These are phyloP conservation scores for Craniophora ligustri DNA, from an alignment of 2,888 invertebrate genomes.

Conservation along the genomic window DNA sequence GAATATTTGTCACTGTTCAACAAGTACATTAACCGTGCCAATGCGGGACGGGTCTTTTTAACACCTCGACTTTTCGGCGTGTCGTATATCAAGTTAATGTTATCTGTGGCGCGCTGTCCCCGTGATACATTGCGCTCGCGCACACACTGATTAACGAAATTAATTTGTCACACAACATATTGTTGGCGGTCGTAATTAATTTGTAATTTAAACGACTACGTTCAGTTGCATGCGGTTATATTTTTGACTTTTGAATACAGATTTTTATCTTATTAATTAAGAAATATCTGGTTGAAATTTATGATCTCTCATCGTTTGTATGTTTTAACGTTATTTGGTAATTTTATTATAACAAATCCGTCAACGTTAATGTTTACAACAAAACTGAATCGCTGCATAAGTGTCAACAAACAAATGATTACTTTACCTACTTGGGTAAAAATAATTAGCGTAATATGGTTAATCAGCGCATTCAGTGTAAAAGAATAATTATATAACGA, in stretches of 20 bases:
- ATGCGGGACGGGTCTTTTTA: constrained; percentile 65
- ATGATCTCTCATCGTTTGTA: constrained; percentile 3
- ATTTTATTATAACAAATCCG: constrained; percentile 10
- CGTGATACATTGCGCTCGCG: constrained; percentile 82
- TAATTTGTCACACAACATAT: constrained; percentile 81
- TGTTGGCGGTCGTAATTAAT: constrained; percentile 69
- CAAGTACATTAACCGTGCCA: constrained; percentile 65
- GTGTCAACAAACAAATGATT: constrained; percentile 44
- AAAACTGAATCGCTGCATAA: constrained; percentile 28
- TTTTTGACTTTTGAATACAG: constrained; percentile 16
- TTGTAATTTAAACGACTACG: constrained; percentile 66
- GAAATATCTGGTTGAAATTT: background rate
- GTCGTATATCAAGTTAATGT: constrained; percentile 84
- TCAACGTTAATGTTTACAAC: constrained; percentile 13
- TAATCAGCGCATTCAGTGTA: constrained; percentile 57
- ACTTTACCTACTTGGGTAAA: constrained; percentile 48
- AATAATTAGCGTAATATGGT: constrained; percentile 54
- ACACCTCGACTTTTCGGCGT: constrained; percentile 71
- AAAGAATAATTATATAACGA: constrained; percentile 53
- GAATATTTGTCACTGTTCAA: constrained; percentile 63
- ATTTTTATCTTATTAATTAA: constrained; percentile 4
- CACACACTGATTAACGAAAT: constrained; percentile 83
- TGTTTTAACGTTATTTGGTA: constrained; percentile 5
- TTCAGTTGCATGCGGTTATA: constrained; percentile 37
- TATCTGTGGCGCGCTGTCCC: constrained; percentile 80